Base-by-base conservation (phyloP, 2,113 vertebrate genomes). In the Hydropotes inermis region DNA sequence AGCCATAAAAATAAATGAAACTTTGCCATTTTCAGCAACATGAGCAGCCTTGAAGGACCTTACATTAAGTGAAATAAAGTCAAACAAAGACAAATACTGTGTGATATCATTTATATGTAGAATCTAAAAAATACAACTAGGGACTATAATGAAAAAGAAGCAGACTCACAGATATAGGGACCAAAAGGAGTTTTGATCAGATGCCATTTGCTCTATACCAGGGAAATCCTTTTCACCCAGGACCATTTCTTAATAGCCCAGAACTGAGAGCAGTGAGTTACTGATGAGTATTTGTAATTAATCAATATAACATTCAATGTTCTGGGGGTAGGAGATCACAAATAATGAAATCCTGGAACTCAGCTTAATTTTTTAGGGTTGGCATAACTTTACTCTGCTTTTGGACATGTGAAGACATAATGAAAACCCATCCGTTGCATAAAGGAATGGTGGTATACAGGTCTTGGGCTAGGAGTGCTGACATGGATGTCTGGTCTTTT, bases 361-460 rank as follows among this genome's bases (percentile, higher is more conserved):
- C 67, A 57, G 28, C 27, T 90, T 87, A 54, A 43, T 7, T 61
- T 83, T 74, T 39, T 33, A 64, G 74, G 5, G 7, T 36, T 36
- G 39, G 39, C 21, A 54, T 16, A 13, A 61, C n/a, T 25, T 17
- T 14, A 33, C 10, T 28, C 58, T 23, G 2, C 47, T 23, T 16
- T 39, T 6, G 33, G 36, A 43, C 13, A 10, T 11, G 45, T n/a
- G 83, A 19, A 17, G 70, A n/a, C 28, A 27, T 39, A 47, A 58
- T 10, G 30, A 74, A 54, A 45, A 30, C 28, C 36, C 36, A 21
- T 14, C 30, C n/a, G 47, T 39, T 28, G 9, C 43, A 57, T 30
- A 11, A 50, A 15, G 8, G 25, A 14, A 25, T 8, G 13, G 13
- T 19, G 28, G 2, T 1, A 7, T 45, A 7, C 0, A 21, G 27